Evolutionary conservation across 2,113 vertebrate genomes (phyloP).

Genomic region (Todiramphus chloris): DNA sequence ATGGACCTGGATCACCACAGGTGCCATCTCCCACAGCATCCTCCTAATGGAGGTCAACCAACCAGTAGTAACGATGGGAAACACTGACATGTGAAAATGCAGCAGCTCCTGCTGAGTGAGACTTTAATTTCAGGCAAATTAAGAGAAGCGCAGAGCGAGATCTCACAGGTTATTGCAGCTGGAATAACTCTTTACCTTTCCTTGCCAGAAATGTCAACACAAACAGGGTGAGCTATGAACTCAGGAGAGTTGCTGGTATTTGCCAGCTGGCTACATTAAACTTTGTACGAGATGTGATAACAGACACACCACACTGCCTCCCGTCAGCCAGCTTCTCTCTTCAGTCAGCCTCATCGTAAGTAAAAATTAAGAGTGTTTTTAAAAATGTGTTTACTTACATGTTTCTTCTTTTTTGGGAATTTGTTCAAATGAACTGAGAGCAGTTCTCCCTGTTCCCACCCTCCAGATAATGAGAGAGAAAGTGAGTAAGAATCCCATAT

Average conservation of each 20-base stretch:
- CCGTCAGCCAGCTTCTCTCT: background rate
- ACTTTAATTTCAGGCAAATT: background rate
- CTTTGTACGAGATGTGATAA: background rate
- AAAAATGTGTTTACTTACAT: background rate
- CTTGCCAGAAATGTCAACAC: slow-evolving; percentile 47
- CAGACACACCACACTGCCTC: background rate
- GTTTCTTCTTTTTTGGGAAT: background rate
- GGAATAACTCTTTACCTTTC: slow-evolving; percentile 49
- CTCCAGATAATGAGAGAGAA: background rate
- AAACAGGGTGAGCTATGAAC: slow-evolving; percentile 28
- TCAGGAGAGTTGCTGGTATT: slow-evolving; percentile 2
- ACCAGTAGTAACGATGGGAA: background rate
- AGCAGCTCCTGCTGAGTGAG: background rate
- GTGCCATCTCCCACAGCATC: background rate
- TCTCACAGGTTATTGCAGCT: slow-evolving; percentile 21
- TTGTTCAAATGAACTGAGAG: background rate
- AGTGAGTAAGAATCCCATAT: background rate
- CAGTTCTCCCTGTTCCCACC: background rate
- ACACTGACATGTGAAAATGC: background rate
- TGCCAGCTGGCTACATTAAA: slow-evolving; percentile 44
- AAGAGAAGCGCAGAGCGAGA: background rate
- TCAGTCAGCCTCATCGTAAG: background rate
- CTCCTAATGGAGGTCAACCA: background rate
- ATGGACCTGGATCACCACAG: background rate
- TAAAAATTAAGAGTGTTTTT: background rate